Conservation (phyloP, 2,797 vertebrate genomes). For the Intellagama lesueurii region DNA sequence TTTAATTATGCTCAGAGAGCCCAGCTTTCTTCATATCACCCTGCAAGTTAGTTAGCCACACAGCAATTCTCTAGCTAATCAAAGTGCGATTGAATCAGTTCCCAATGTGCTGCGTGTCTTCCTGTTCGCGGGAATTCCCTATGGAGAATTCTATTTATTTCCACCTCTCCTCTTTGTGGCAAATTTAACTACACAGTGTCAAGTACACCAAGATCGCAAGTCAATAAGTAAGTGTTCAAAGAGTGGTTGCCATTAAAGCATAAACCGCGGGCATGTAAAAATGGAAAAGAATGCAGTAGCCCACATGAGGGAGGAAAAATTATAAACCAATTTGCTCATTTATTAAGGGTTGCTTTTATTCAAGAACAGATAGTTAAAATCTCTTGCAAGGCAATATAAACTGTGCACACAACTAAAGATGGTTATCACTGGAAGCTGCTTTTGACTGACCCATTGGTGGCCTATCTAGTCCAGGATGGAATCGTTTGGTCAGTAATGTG, state of each 20-base stretch:
- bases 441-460: background rate
- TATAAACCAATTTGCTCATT: conserved; percentile 21
- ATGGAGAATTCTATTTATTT: conserved; percentile 56
- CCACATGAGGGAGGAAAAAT: conserved; percentile 38
- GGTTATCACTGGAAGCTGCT: background rate
- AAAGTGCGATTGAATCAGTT: conserved; percentile 67
- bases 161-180: conserved; percentile 36
- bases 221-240: conserved; percentile 34
- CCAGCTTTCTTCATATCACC: conserved; percentile 84
- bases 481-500: background rate
- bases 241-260: conserved; percentile 27
- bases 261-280: conserved; percentile 22
- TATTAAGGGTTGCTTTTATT: conserved; percentile 51
- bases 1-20: conserved; percentile 89
- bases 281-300: conserved; percentile 42
- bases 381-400: background rate
- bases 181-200: conserved; percentile 53
- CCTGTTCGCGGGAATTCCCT: conserved; percentile 51
- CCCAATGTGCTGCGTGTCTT: conserved; percentile 58
- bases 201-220: conserved; percentile 51
- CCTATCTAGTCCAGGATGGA: background rate
- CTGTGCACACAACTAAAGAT: background rate
- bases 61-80: conserved; percentile 78
- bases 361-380: background rate
- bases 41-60: conserved; percentile 89